These are phyloP conservation scores for Sarcophilus harrisii DNA, from an alignment of 2,797 vertebrate genomes.

Conservation along the genomic window DNA sequence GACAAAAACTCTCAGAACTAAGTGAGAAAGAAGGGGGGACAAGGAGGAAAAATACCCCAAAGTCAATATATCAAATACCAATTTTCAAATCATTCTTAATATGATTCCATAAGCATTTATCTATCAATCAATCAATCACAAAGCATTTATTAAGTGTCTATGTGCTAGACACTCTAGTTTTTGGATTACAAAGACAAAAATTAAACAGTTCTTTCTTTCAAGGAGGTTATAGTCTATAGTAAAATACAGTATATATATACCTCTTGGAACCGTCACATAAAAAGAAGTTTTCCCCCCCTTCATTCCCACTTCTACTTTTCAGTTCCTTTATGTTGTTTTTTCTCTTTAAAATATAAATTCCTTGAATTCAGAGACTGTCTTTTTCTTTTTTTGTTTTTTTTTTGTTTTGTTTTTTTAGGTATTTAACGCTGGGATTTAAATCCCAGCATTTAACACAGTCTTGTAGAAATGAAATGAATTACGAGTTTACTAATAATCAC, in stretches of 20 bases:
- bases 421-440: not conserved
- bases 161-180: not conserved
- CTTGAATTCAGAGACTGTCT: not conserved
- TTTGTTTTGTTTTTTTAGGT: too few relatives aligned
- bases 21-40: not conserved
- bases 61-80: not conserved
- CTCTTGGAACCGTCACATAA: not conserved
- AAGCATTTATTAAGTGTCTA: not conserved
- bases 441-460: not conserved
- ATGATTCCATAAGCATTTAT: not conserved
- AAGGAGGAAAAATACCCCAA: not conserved
- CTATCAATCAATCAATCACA: not conserved
- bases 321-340: not conserved
- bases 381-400: not conserved
- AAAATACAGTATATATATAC: not conserved
- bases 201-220: not conserved
- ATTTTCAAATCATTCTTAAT: not conserved
- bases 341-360: not conserved
- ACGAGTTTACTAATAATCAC: not conserved
- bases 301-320: not conserved
- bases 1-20: not conserved
- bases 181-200: not conserved
- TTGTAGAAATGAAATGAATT: not conserved
- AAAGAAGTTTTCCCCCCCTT: not conserved
- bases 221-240: not conserved